Evolutionary conservation across 2,797 vertebrate genomes (phyloP), one percentile per base, ranked within the genome.

Genomic region (Phalloptychus januarius): DNA sequence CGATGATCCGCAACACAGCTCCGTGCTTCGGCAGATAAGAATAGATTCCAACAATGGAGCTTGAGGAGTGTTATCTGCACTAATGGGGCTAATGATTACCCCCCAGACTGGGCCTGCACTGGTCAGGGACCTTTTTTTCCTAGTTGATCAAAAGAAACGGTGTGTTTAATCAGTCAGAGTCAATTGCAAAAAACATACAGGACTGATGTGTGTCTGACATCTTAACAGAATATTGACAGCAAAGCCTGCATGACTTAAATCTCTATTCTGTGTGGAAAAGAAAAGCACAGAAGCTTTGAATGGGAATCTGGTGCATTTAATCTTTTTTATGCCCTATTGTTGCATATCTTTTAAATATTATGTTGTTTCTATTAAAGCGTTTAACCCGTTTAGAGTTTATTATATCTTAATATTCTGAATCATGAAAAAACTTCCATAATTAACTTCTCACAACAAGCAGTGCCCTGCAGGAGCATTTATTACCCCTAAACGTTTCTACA

Each of bases 61-160:
- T 88, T 77, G 77, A 74, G 85, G 90, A 93, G 86, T 83, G 85
- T 89, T 91, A 94, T 93, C 80, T 87, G 80, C 72, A 79, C 85
- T 94, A 95, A 95, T 94, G 89, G 94, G 86, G 79, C 80, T 86
- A 84, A 89, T 91, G 87, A 92, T 91, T 91, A 90, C 87, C 88
- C 84, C 81, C 90, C 86, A 85, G 74, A 71, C 72, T 13, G 78
- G 71, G 74, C 71, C 74, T 54, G 79, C 80, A 79, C 71, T 75
- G 61, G 81, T 86, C 81, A 67, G 79, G 78, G 86, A 86, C 78
- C 85, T 82, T 71, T 83, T 74, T 76, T 71, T 71, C 67, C 52
- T 56, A 42, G 15, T 28, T 87, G 87, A 94, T 92, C 93, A 88
- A 93, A 94, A 91, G 87, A 77, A 91, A 48, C 69, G 20, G 46